phyloP scores from a whole-genome alignment of 2,797 vertebrate species.

The Anableps anableps region DNA sequence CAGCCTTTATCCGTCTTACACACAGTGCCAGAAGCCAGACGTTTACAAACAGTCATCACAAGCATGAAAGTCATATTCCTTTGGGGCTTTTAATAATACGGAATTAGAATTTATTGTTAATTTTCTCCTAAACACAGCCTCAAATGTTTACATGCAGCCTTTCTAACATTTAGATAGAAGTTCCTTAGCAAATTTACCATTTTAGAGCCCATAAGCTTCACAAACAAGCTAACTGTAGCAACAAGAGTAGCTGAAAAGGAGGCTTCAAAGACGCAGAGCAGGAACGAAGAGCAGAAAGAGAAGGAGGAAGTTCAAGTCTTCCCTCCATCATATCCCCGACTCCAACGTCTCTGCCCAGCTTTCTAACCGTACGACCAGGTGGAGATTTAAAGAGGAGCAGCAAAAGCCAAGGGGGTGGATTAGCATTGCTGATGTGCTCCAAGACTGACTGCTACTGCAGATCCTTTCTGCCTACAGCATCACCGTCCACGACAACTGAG shows the following conservation, averaged over 20 bases:
- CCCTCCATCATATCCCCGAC: neutral
- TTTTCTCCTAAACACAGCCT: neutral
- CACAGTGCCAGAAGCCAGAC: neutral
- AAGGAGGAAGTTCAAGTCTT: neutral
- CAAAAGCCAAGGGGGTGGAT: neutral
- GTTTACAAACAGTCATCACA: neutral
- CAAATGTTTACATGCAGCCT: neutral
- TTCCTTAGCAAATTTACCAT: neutral
- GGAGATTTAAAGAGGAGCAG: neutral
- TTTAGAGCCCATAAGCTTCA: neutral
- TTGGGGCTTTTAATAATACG: neutral
- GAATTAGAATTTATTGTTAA: neutral
- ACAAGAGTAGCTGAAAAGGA: neutral
- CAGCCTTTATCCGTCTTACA: slow-evolving; percentile 21
- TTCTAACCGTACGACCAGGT: too few species aligned
- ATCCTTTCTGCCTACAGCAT: too few species aligned
- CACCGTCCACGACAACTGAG: too few species aligned
- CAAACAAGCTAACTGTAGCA: neutral
- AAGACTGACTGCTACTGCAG: too few species aligned
- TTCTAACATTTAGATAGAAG: neutral
- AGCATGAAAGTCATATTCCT: neutral
- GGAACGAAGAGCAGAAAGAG: too few species aligned
- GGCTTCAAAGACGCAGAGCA: too few species aligned
- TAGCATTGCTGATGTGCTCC: neutral
- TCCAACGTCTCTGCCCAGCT: too few species aligned